Percentiles rank a stretch among this genome's conserved stretches.
Evolutionary conservation across 2,113 vertebrate genomes (phyloP).

Genomic region (Xiphophorus couchianus): DNA sequence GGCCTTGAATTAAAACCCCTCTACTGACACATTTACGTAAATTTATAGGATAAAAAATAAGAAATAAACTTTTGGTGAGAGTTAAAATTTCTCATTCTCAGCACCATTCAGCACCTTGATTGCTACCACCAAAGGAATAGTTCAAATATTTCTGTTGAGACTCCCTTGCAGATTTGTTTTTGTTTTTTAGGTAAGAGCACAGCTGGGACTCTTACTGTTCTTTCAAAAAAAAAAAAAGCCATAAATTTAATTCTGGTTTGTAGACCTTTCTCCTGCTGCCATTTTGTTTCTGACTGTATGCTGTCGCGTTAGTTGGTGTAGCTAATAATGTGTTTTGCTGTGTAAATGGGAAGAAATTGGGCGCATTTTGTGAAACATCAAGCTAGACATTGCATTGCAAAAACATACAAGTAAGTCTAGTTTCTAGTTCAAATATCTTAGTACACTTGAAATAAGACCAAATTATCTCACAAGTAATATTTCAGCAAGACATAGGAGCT

Average conservation of each 20-base stretch:
- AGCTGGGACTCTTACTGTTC: too few relatives aligned
- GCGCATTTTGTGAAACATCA: background rate
- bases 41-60: background rate
- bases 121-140: background rate
- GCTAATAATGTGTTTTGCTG: background rate
- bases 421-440: too few relatives aligned
- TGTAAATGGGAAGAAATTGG: background rate
- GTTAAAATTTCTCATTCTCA: background rate
- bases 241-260: too few relatives aligned
- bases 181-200: background rate
- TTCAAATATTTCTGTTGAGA: background rate
- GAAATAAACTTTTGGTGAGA: background rate
- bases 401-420: too few relatives aligned
- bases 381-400: too few relatives aligned
- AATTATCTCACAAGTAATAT: too few relatives aligned
- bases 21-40: background rate
- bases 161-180: background rate
- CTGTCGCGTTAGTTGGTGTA: too few relatives aligned
- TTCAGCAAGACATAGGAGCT: too few relatives aligned
- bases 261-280: background rate
- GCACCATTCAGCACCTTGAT: background rate
- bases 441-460: too few relatives aligned
- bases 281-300: background rate
- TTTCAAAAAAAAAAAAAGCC: too few relatives aligned
- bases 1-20: background rate